Evolutionary conservation across 2,888 invertebrate species (phyloP).

Genomic region (Eupithecia dodoneata): DNA sequence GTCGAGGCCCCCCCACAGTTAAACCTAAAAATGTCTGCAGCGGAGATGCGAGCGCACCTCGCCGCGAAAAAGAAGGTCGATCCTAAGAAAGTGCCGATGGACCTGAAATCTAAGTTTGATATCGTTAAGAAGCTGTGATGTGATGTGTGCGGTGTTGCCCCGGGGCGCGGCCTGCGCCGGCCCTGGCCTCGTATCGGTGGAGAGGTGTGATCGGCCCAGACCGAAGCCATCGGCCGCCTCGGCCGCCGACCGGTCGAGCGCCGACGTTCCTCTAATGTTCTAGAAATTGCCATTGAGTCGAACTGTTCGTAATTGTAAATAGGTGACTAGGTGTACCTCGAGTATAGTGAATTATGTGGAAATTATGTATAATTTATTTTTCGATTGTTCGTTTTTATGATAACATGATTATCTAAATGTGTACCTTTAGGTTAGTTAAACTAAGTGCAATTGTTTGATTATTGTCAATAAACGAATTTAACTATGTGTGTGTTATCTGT

Average conservation of each 20-base stretch:
- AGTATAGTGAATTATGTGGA: conserved; percentile 47
- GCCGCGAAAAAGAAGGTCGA: conserved; percentile 94
- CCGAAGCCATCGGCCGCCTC: conserved; percentile 14
- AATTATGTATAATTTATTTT: conserved; percentile 63
- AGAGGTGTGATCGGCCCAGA: neutral
- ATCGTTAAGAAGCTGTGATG: conserved; percentile 95
- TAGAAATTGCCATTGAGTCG: conserved; percentile 69
- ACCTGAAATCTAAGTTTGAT: conserved; percentile 96
- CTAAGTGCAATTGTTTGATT: conserved; percentile 76
- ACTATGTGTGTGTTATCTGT: conserved; percentile 30
- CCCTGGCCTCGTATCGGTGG: neutral
- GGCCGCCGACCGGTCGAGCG: conserved; percentile 33
- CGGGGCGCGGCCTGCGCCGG: neutral
- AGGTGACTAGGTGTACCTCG: conserved; percentile 50
- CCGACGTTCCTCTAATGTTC: conserved; percentile 46
- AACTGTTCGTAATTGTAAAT: conserved; percentile 56
- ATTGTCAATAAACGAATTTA: conserved; percentile 62
- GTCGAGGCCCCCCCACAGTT: conserved; percentile 71
- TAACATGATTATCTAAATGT: conserved; percentile 72
- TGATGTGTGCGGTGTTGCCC: conserved; percentile 29
- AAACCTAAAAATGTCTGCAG: conserved; percentile 95
- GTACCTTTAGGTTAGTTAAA: conserved; percentile 65
- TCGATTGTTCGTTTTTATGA: conserved; percentile 67
- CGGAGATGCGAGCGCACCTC: conserved; percentile 93
- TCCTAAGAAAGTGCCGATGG: conserved; percentile 95